Base-by-base conservation (phyloP, 2,888 invertebrate species). In the Macaria liturata region DNA sequence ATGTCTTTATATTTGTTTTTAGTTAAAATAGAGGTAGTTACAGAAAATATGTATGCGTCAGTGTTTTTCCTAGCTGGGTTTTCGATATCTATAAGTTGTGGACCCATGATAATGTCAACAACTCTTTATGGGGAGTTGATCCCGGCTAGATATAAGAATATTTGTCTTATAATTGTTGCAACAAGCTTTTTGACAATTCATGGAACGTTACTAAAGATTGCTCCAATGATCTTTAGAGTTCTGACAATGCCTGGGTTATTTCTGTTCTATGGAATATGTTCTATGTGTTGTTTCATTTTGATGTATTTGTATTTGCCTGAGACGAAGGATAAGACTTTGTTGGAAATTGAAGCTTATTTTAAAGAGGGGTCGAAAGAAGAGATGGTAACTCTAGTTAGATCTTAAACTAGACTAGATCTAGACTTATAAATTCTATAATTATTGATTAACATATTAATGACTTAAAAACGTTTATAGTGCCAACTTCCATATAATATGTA, bases 271-370 rank as follows among this genome's bases (percentile, higher is more conserved):
- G 55, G 44, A 6, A 8, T 49, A 1, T 4, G 44, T 4, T 55
- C 55, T 3, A 32, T 45, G 37, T 34, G 49, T 9, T 55, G 49
- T 5, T 43, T 34, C 3, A 20, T 55, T 8, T 9, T 55, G 1
- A 39, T 55, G 37, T 57, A 49, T 50, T 9, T 54, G 42, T 59
- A 46, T 40, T 40, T 59, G 8, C 59, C 59, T 0, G 54, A 55
- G 7, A 59, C 59, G 0, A 59, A 59, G 30, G 59, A 59, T 46
- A 59, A 55, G 44, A 59, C 59, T 6, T 46, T 59, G 39, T 47
- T 54, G n/a, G 59, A 59, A 42, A 59, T 59, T 1, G 58, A 54
- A 37, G 54, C 54, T n/a, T 57, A 51, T 39, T 57, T 57, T 32
- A 57, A 51, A 8, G 54, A 47, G 20, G 20, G 20, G 3, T 34